Base-by-base conservation (phyloP, 1,140 invertebrate genomes). In the Melanaphis sacchari region DNA sequence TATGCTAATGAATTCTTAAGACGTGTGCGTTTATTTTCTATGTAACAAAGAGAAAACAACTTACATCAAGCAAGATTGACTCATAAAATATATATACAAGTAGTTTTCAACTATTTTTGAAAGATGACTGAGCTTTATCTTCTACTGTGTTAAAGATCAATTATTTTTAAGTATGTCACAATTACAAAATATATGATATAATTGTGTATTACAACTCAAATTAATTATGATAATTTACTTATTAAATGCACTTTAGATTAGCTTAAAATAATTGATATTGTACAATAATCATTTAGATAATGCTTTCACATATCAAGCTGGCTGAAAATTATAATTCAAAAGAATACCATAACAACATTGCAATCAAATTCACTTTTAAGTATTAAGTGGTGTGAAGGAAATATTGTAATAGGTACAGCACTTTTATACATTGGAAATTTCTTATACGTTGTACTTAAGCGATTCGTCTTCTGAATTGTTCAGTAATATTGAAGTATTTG, bases 1-100 rank as follows among this genome's bases (percentile, higher is more conserved):
- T 40, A 85, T 43, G 41, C 11, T 85, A 85, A 85, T 85, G 40
- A 85, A 85, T 85, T 85, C 26, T 43, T 43, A 43, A 85, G 84
- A 85, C 31, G 15, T 43, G 11, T 85, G 84, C 84, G 26, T 85
- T 85, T 85, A 85, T 85, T 85, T 85, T 43, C 24, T n/a, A 18
- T 41, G 84, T 31, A 85, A 43, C 40, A 85, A 85, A 43, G 26
- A 18, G 11, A 43, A 85, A 31, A 85, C 41, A 85, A 85, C 15
- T 43, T 43, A 6, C 24, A 40, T 85, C 31, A 85, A 43, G 43
- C n/a, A n/a, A 85, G 41, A 40, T 85, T 85, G 84, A 85, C 84
- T 87, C 43, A n/a, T 87, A 87, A 87, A 87, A 87, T 87, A 87
- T 87, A 18, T 87, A 46, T 87, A 87, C 31, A 49, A 87, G 85